These are phyloP conservation scores for Nylanderia fulva DNA, from an alignment of 1,140 invertebrate species.

Conservation along the genomic window DNA sequence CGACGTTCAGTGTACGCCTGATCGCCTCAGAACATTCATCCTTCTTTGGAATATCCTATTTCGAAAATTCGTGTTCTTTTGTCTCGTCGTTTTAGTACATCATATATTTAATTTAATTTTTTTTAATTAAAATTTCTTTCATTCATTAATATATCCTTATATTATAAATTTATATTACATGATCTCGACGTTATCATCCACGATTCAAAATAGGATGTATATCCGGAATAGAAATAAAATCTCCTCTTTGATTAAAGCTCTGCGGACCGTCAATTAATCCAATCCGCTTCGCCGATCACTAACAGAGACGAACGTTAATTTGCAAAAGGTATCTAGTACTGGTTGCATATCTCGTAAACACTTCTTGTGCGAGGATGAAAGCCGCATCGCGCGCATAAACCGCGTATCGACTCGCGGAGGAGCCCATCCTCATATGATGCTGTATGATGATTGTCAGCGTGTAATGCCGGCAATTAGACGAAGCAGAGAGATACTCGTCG, in stretches of 20 bases:
- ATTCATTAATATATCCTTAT: background rate
- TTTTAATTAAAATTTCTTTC: background rate
- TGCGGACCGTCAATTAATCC: slow-evolving; percentile 41
- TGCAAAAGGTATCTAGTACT: slow-evolving; percentile 68
- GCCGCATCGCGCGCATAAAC: slow-evolving; percentile 67
- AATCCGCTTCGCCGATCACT: slow-evolving; percentile 1
- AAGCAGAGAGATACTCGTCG: slow-evolving; percentile 19
- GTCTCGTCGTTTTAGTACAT: background rate
- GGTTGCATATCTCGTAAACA: slow-evolving; percentile 60
- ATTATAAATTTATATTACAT: background rate
- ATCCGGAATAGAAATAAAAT: background rate
- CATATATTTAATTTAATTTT: background rate
- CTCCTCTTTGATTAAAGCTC: slow-evolving; percentile 34
- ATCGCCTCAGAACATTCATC: background rate
- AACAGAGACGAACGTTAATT: slow-evolving; percentile 56
- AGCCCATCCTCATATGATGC: slow-evolving; percentile 23
- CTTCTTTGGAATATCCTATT: background rate
- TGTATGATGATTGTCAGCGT: slow-evolving; percentile 65
- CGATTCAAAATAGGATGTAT: slow-evolving; percentile 2
- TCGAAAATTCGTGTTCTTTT: background rate
- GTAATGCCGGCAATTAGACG: slow-evolving; percentile 76
- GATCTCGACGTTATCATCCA: background rate
- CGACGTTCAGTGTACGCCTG: slow-evolving; percentile 60
- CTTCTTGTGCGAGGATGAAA: slow-evolving; percentile 53
- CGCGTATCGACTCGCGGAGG: slow-evolving; percentile 59